Evolutionary conservation across 2,797 vertebrate species (phyloP), one percentile per base, ranked within the genome.

Genomic region (Hoplostethus mediterraneus): DNA sequence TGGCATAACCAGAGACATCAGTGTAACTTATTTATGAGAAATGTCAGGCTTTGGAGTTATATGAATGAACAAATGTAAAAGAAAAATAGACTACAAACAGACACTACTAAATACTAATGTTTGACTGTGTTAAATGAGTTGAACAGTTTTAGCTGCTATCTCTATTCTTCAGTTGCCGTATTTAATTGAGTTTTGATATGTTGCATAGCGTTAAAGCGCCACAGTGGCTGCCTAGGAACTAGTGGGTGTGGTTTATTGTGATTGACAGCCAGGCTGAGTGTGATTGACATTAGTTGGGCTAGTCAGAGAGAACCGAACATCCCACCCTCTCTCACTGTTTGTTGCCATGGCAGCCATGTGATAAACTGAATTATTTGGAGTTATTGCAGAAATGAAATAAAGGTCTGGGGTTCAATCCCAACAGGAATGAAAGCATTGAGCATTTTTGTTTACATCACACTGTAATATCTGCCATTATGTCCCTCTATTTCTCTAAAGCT

Each of bases 381-480:
- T 94, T 94, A 92, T 92, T 95, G 95, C 90, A 85, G 84, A 90
- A 90, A 94, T 94, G 89, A 95, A 96, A 93, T 94, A 91, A 94
- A 96, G 93, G 92, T 95, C 86, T 95, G 91, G 94, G 91, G 84
- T 81, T 82, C 69, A 87, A 83, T 60, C 61, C 49, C 62, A 87
- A 86, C 77, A 75, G 51, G 28, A 67, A 71, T 40, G 54, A 31
- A 80, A 40, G 28, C 16, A 13, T 21, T 55, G 59, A 44, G 38
- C 38, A 0, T 33, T 7, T 11, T 75, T 11, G n/a, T 16, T 45
- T 60, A 28, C 28, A 28, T 33, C 13, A 17, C n/a, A 75, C 28
- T 53, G 53, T 61, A 40, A 10, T 69, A 5, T 49, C 11, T 64
- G 52, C 2, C 5, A 0, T 62, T 17, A 33, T 73, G 1, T 6